Evolutionary conservation across 2,888 invertebrate genomes (phyloP).

Genomic region (Acrobasis repandana): DNA sequence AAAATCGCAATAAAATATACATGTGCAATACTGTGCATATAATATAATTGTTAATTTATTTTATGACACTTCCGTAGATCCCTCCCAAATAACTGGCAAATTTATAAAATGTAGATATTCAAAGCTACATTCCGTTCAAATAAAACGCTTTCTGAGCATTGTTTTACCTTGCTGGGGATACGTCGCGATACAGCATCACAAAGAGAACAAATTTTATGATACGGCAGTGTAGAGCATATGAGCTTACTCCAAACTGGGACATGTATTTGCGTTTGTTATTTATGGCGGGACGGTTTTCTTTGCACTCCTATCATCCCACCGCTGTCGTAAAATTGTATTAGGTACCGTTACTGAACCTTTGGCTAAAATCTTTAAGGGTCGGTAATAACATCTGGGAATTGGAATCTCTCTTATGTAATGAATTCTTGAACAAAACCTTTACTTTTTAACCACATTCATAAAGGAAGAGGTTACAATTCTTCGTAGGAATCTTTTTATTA

Average conservation of each 20-base stretch:
- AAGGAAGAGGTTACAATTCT: no score
- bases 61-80: no score
- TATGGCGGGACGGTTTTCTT: constrained; percentile 15
- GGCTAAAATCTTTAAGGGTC: not conserved
- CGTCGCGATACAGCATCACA: constrained; percentile 1
- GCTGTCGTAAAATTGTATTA: constrained; percentile 3
- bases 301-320: not conserved
- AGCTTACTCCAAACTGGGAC: constrained; percentile 7
- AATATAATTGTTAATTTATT: no score
- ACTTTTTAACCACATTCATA: not conserved
- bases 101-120: not conserved
- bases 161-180: constrained; percentile 8
- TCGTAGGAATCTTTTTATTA: no score
- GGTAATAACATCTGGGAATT: not conserved
- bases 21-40: no score
- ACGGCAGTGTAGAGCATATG: constrained; percentile 3
- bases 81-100: no score
- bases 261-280: constrained; percentile 23
- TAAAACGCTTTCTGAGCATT: constrained; percentile 6
- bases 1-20: no score
- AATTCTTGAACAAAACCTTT: not conserved
- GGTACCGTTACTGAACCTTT: not conserved
- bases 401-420: not conserved
- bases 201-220: constrained; percentile 20
- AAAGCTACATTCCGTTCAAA: not conserved